These are phyloP conservation scores for Toxostoma redivivum DNA, from an alignment of 2,113 vertebrate genomes.

Conservation along the genomic window DNA sequence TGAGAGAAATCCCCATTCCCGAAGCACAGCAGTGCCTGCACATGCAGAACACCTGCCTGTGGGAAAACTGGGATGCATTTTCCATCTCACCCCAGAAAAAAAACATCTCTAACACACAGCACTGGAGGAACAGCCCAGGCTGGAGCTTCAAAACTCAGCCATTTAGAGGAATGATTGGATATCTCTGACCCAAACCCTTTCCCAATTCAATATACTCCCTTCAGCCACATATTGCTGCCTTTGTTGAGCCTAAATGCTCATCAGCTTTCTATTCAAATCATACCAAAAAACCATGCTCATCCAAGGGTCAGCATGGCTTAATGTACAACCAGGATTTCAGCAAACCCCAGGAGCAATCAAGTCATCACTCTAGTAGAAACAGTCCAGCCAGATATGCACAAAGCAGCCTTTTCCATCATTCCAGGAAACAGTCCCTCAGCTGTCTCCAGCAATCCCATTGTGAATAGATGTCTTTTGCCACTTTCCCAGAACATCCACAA, in stretches of 20 bases:
- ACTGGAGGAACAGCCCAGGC: neutral
- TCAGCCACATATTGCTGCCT: neutral
- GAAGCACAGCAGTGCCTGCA: too few species aligned
- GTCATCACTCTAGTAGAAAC: conserved; percentile 13
- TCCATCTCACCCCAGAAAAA: neutral
- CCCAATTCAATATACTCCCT: neutral
- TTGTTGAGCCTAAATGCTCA: neutral
- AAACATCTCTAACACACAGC: neutral
- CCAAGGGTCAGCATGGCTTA: conserved; percentile 4
- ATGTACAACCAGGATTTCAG: conserved; percentile 18
- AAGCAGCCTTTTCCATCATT: conserved; percentile 22
- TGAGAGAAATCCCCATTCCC: neutral
- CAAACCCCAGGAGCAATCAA: conserved; percentile 35
- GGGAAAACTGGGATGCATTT: neutral
- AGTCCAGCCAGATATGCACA: conserved; percentile 25
- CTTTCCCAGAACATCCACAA: conserved; percentile 41
- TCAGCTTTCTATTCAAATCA: neutral
- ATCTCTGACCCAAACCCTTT: neutral
- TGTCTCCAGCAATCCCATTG: conserved; percentile 56
- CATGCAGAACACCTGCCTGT: neutral
- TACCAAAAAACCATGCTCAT: neutral
- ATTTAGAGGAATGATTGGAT: neutral
- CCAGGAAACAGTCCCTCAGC: conserved; percentile 35
- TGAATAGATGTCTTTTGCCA: conserved; percentile 53
- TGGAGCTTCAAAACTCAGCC: neutral